Percentiles rank a stretch among this genome's conserved stretches.
These are phyloP conservation scores for Morus bassanus DNA, from an alignment of 2,797 vertebrate genomes.

Conservation along the genomic window DNA sequence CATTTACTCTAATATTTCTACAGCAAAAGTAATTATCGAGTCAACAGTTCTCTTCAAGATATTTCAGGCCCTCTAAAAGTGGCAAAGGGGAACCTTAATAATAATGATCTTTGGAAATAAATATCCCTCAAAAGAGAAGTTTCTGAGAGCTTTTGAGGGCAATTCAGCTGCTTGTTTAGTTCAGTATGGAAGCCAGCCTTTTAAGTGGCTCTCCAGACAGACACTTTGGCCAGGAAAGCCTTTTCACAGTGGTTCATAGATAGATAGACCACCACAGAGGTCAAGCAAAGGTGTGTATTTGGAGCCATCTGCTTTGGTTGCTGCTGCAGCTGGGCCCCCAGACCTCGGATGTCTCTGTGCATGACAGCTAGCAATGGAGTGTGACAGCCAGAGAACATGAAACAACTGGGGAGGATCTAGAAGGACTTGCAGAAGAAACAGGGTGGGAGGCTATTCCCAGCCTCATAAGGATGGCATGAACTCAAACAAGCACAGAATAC, in stretches of 20 bases:
- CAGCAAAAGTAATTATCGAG: slow-evolving; percentile 1
- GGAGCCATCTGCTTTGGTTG: neutral
- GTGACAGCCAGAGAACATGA: neutral
- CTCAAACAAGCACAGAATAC: neutral
- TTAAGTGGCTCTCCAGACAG: neutral
- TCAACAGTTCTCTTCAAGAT: neutral
- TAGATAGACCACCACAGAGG: neutral
- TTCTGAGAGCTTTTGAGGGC: neutral
- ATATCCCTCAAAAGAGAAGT: neutral
- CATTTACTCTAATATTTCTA: slow-evolving; percentile 7
- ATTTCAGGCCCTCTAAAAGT: neutral
- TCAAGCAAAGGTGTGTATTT: neutral
- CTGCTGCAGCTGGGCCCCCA: neutral
- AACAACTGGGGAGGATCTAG: neutral
- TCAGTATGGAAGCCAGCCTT: neutral
- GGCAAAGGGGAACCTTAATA: neutral
- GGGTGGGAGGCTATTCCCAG: neutral
- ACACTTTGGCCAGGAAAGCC: neutral
- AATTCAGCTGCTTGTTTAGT: neutral
- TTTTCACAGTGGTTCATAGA: neutral
- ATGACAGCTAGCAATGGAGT: neutral
- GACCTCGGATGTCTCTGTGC: neutral
- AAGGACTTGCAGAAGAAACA: neutral
- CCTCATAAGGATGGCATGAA: neutral
- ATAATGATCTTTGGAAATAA: neutral